Percentiles rank a stretch among this genome's conserved stretches.
phyloP scores from a whole-genome alignment of 64 coral and sea anemone genomes.

The Porites lutea region DNA sequence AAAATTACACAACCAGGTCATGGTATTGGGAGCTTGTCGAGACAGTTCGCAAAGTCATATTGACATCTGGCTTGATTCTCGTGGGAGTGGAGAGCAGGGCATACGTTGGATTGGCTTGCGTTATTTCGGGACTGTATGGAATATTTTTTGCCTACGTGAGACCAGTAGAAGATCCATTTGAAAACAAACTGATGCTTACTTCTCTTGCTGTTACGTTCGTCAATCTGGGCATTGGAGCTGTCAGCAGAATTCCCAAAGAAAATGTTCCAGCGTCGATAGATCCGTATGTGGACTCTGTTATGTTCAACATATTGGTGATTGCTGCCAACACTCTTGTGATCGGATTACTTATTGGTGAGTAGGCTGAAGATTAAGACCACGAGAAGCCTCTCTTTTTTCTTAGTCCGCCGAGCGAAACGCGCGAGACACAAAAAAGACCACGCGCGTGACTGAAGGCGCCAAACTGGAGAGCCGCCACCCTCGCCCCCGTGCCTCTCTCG shows the following conservation, averaged over 20 bases:
- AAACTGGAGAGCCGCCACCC: too few relatives aligned
- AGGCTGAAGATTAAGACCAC: too few relatives aligned
- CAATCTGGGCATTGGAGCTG: conserved; percentile 49
- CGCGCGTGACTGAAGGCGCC: too few relatives aligned
- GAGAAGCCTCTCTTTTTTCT: too few relatives aligned
- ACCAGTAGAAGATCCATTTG: conserved; percentile 46
- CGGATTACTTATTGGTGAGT: conserved; percentile 44
- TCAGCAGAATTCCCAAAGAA: conserved; percentile 54
- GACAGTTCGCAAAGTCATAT: conserved; percentile 56
- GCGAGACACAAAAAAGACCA: too few relatives aligned
- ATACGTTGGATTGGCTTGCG: conserved; percentile 57
- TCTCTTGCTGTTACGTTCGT: conserved; percentile 52
- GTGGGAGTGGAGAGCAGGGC: conserved; percentile 67
- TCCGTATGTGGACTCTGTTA: conserved; percentile 41
- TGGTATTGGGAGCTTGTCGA: conserved; percentile 80
- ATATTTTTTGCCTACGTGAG: conserved; percentile 47
- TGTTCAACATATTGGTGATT: conserved; percentile 48
- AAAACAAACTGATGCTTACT: conserved; percentile 39
- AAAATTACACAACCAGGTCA: conserved; percentile 45
- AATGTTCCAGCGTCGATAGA: conserved; percentile 24
- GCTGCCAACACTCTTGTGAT: conserved; percentile 43
- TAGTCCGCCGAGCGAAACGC: too few relatives aligned
- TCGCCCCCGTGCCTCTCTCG: too few relatives aligned
- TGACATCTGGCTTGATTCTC: conserved; percentile 58
- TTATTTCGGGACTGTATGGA: conserved; percentile 55